Evolutionary conservation across 2,888 invertebrate genomes (phyloP), one percentile per base, ranked within the genome.

Genomic region (Thalpophila matura): DNA sequence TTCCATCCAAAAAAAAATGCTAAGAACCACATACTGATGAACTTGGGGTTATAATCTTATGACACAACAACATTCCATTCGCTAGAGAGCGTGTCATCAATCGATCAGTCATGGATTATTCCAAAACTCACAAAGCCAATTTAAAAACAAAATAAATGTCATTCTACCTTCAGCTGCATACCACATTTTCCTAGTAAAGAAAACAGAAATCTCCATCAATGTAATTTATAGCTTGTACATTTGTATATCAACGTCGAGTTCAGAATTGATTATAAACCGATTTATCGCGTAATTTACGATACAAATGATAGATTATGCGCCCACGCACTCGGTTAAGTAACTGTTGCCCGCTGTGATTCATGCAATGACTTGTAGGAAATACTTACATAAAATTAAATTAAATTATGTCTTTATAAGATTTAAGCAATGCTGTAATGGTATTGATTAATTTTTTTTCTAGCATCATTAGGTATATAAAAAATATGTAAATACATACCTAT

Each of bases 271-370:
- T 67, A 65, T 58, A 70, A 73, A 70, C 16, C 40, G 37, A 79
- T 77, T 65, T 67, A 69, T 62, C 49, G n/a, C 9, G 62, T 62
- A 56, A 69, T 79, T 79, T 79, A 79, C 57, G 69, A 73, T 51
- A 74, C 73, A 64, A 62, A 38, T 71, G 78, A 73, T 54, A 79
- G 61, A 80, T 73, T 62, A 51, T 60, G 61, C 75, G 60, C 80
- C 79, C 20, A 79, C 80, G 73, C 66, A 56, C 1, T 5, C 14
- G 31, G 61, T 49, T 69, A 62, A 26, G 45, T 53, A 63, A 58
- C 58, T 58, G 56, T 72, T 56, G 42, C 18, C 38, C 33, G 33
- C 16, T 31, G 40, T 73, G 62, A 57, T 69, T 73, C 58, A 77
- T 63, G 18, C 43, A 53, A 14, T 14, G 60, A 57, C 40, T 54